phyloP scores from a whole-genome alignment of 2,888 invertebrate genomes.

The Pilophorus perplexus region DNA sequence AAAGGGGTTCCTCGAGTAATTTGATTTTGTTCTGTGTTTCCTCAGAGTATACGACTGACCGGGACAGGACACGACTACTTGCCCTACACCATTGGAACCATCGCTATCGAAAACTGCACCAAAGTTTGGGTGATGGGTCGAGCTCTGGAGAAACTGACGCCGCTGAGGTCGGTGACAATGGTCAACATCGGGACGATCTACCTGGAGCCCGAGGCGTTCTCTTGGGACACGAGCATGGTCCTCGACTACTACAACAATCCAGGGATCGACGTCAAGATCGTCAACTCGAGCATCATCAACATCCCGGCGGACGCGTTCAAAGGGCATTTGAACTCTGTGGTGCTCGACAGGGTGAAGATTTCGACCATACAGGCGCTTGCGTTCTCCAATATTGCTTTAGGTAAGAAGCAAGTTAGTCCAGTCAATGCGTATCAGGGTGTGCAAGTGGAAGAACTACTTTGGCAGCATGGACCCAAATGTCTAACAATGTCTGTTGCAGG shows the following conservation, averaged over 20 bases:
- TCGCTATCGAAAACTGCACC: slow-evolving; percentile 67
- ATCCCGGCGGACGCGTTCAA: slow-evolving; percentile 62
- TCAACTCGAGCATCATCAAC: slow-evolving; percentile 54
- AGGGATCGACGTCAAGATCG: slow-evolving; percentile 54
- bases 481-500: neutral
- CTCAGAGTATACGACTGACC: slow-evolving; percentile 46
- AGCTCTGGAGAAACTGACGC: slow-evolving; percentile 61
- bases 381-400: slow-evolving; percentile 69
- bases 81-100: slow-evolving; percentile 56
- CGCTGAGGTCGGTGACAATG: slow-evolving; percentile 63
- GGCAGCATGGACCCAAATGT: neutral
- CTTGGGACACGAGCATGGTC: slow-evolving; percentile 55
- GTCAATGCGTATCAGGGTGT: no score
- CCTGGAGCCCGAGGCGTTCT: slow-evolving; percentile 62
- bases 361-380: slow-evolving; percentile 67
- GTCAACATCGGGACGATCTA: slow-evolving; percentile 62
- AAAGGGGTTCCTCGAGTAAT: no score
- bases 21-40: slow-evolving; percentile 32
- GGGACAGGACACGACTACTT: slow-evolving; percentile 43
- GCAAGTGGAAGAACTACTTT: neutral
- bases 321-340: slow-evolving; percentile 60
- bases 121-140: slow-evolving; percentile 60
- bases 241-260: slow-evolving; percentile 50
- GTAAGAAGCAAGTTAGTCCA: no score
- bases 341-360: slow-evolving; percentile 63